Conservation (phyloP, 2,888 invertebrate genomes). For the Idaea biselata region DNA sequence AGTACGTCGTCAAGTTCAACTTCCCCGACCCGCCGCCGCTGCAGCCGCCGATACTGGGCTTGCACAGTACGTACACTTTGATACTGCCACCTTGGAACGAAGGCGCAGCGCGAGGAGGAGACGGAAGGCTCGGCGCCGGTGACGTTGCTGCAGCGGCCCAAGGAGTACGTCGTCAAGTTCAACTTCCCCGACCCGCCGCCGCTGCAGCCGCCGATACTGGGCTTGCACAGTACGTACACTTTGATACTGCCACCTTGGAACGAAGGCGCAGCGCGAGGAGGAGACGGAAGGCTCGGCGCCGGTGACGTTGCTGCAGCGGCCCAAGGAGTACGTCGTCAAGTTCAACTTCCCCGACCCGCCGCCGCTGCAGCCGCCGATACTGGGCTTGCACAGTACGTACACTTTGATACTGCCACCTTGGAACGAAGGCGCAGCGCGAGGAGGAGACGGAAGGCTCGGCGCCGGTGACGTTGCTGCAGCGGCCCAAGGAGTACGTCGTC, state of each 20-base stretch:
- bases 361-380: constrained; percentile 96
- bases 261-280: constrained; percentile 89
- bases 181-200: constrained; percentile 98
- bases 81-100: constrained; percentile 51
- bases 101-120: constrained; percentile 89
- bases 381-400: constrained; percentile 93
- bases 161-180: constrained; percentile 98
- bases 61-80: constrained; percentile 85
- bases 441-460: constrained; percentile 84
- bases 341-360: constrained; percentile 98
- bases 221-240: constrained; percentile 88
- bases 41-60: constrained; percentile 97
- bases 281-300: constrained; percentile 82
- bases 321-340: constrained; percentile 98
- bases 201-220: constrained; percentile 97
- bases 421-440: constrained; percentile 84
- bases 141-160: constrained; percentile 91
- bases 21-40: constrained; percentile 98
- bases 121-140: constrained; percentile 81
- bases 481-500: constrained; percentile 97
- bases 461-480: constrained; percentile 87
- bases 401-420: too few species aligned
- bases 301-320: constrained; percentile 90
- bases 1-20: constrained; percentile 98
- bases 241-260: too few species aligned